Evolutionary conservation across 2,113 vertebrate species (phyloP).

Genomic region (Clarias magur): DNA sequence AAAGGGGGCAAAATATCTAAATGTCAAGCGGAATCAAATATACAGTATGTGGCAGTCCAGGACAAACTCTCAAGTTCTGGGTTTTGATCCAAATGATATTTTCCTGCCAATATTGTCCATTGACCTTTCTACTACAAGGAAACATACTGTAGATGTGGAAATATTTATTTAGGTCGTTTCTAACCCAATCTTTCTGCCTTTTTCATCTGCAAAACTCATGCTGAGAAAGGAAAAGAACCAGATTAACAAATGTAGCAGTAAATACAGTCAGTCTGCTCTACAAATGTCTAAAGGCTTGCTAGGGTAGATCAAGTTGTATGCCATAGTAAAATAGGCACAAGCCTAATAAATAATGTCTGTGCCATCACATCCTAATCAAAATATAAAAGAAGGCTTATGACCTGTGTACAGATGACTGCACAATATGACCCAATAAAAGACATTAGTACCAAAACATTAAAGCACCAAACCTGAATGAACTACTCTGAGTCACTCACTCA

Average conservation of each 20-base stretch:
- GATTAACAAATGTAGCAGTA: neutral
- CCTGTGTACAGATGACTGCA: neutral
- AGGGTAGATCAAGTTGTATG: neutral
- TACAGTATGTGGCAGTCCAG: neutral
- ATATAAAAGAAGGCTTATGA: neutral
- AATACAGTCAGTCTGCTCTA: neutral
- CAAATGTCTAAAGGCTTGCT: neutral
- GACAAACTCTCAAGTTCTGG: neutral
- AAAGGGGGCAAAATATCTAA: neutral
- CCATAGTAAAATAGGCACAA: neutral
- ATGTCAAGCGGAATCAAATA: neutral
- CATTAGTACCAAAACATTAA: neutral
- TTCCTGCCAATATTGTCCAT: neutral
- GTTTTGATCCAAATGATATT: neutral
- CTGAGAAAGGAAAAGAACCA: neutral
- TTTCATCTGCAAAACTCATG: neutral
- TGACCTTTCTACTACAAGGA: neutral
- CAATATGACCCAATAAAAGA: neutral
- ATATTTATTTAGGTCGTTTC: neutral
- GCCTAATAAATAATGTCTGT: neutral
- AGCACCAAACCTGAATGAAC: too few species aligned
- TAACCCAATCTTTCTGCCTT: neutral
- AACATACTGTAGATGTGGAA: neutral
- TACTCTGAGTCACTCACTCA: too few species aligned
- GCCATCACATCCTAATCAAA: neutral